These are phyloP conservation scores for Athene noctua DNA, from an alignment of 2,113 vertebrate genomes.

Conservation along the genomic window DNA sequence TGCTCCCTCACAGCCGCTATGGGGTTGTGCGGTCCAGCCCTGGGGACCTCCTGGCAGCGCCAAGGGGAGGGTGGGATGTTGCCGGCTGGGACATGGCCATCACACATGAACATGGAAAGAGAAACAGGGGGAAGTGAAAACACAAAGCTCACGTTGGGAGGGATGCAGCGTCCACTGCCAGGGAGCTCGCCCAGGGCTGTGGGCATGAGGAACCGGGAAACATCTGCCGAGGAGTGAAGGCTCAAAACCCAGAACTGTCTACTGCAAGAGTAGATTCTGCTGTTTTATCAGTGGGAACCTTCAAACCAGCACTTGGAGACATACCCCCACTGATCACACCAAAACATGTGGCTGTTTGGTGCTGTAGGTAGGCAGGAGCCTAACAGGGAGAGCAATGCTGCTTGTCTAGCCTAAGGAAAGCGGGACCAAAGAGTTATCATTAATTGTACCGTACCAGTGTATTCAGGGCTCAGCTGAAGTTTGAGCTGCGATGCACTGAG, in stretches of 20 bases:
- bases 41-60: neutral
- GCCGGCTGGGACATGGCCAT: too few relatives aligned
- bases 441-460: fast-evolving
- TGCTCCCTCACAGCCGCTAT: fast-evolving
- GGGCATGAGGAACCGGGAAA: fast-evolving
- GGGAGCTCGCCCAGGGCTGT: neutral
- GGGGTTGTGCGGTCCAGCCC: neutral
- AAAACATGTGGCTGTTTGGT: neutral
- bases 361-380: neutral
- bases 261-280: too few relatives aligned
- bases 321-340: fast-evolving
- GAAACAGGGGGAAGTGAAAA: fast-evolving
- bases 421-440: neutral
- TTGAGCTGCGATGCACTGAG: neutral
- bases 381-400: fast-evolving
- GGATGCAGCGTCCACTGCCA: neutral
- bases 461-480: neutral
- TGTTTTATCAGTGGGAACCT: neutral
- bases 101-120: fast-evolving
- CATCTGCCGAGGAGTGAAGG: neutral
- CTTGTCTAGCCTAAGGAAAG: neutral
- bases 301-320: neutral
- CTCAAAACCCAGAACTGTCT: neutral
- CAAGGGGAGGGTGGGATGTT: neutral
- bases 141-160: neutral